Evolutionary conservation across 2,888 invertebrate species (phyloP).

Genomic region (Chaetogeoica ovagalla): DNA sequence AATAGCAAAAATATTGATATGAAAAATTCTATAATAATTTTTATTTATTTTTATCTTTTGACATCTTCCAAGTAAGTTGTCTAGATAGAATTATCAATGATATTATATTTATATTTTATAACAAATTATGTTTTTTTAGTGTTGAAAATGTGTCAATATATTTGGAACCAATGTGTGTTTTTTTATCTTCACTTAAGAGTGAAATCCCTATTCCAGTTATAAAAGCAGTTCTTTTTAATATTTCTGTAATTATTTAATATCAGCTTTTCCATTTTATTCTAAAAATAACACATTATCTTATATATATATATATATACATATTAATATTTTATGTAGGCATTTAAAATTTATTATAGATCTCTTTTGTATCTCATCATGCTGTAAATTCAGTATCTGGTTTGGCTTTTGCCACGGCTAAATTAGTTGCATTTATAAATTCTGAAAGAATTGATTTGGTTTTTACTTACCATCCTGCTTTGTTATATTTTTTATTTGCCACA

Average conservation of each 20-base stretch:
- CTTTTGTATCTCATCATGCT: slow-evolving; percentile 39
- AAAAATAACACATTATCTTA: not conserved
- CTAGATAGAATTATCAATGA: not conserved
- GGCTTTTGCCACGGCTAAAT: slow-evolving; percentile 32
- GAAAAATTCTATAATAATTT: slow-evolving; percentile 25
- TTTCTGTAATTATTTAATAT: slow-evolving; percentile 27
- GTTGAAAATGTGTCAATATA: slow-evolving; percentile 37
- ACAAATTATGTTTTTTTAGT: slow-evolving; percentile 6
- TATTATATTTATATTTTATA: not conserved
- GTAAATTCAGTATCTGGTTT: slow-evolving; percentile 33
- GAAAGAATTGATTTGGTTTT: slow-evolving; percentile 18
- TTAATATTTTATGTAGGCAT: not conserved
- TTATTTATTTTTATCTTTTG: slow-evolving; percentile 44
- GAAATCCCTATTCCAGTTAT: slow-evolving; percentile 32
- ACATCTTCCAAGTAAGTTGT: slow-evolving; percentile 45
- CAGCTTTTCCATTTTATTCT: not conserved
- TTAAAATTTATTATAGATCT: slow-evolving; percentile 12
- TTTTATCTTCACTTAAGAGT: slow-evolving; percentile 27
- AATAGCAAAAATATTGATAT: slow-evolving; percentile 30
- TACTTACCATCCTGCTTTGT: slow-evolving; percentile 35
- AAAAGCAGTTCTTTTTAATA: slow-evolving; percentile 44
- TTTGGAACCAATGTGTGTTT: slow-evolving; percentile 37
- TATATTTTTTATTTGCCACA: slow-evolving; percentile 43
- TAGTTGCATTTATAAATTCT: slow-evolving; percentile 22
- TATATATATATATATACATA: too few species aligned